phyloP scores from a whole-genome alignment of 2,113 vertebrate genomes.

The Pseudopipra pipra region DNA sequence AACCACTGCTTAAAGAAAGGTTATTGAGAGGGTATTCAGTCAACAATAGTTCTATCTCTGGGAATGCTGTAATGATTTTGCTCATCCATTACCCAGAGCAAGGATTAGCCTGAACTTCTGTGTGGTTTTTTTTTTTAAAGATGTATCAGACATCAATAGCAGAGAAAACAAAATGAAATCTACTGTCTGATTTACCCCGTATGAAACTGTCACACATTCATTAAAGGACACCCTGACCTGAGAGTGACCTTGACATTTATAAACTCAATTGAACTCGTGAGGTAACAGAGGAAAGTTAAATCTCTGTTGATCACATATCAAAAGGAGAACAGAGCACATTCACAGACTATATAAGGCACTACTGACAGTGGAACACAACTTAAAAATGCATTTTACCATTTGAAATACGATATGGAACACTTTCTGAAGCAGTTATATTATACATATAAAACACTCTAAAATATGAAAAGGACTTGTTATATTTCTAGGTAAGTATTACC shows the following conservation, averaged over 20 bases:
- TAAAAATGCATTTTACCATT: background rate
- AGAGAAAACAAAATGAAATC: conserved; percentile 46
- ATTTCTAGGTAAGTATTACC: conserved; percentile 75
- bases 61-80: conserved; percentile 46
- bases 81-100: conserved; percentile 56
- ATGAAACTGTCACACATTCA: conserved; percentile 50
- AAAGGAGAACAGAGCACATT: background rate
- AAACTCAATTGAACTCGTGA: conserved; percentile 54
- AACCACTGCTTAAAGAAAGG: conserved; percentile 51
- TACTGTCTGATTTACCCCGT: conserved; percentile 9
- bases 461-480: background rate
- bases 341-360: background rate
- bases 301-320: conserved; percentile 36
- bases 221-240: conserved; percentile 59
- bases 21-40: conserved; percentile 67
- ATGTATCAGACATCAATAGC: conserved; percentile 58
- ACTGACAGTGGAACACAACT: background rate
- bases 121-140: conserved; percentile 3
- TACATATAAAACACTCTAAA: background rate
- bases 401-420: background rate
- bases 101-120: conserved; percentile 50
- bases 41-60: conserved; percentile 48
- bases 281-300: conserved; percentile 40
- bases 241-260: conserved; percentile 67
- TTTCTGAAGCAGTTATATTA: background rate